Conservation (phyloP, 53 echinoderm and acorn worm species). For the Henricia sp. region DNA sequence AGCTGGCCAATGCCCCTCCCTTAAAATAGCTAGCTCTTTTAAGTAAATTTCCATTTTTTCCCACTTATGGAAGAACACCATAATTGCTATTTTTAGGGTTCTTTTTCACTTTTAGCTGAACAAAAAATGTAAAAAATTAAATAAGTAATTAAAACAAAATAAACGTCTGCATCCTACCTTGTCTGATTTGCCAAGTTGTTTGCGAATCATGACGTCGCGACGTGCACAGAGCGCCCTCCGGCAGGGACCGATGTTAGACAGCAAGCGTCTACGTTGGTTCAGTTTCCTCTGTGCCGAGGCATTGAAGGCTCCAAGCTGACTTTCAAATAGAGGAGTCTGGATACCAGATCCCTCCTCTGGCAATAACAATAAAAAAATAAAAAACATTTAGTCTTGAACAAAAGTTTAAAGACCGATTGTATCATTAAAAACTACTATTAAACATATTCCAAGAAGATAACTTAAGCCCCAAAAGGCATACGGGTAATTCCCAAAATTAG, state of each 20-base stretch:
- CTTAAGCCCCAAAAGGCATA: too few relatives aligned
- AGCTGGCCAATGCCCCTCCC: too few relatives aligned
- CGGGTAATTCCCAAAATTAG: too few relatives aligned
- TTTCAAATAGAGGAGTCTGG: conserved; percentile 72
- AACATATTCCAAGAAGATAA: too few relatives aligned
- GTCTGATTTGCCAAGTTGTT: conserved; percentile 79
- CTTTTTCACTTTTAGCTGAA: too few relatives aligned
- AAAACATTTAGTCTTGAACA: neutral
- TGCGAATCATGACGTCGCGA: conserved; percentile 86
- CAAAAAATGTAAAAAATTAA: too few relatives aligned
- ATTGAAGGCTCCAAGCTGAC: conserved; percentile 83
- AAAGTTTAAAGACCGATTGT: neutral
- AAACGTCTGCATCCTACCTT: conserved; percentile 77
- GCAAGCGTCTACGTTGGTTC: conserved; percentile 70
- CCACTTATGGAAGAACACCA: too few relatives aligned
- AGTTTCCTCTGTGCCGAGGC: conserved; percentile 70
- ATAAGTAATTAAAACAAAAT: too few relatives aligned
- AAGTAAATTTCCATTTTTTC: too few relatives aligned
- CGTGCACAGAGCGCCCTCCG: conserved; percentile 87
- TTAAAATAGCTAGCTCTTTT: too few relatives aligned
- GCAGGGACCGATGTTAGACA: conserved; percentile 87
- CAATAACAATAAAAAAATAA: neutral
- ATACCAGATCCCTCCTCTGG: conserved; percentile 33
- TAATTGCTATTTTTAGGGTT: too few relatives aligned
- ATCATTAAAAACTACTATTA: neutral